These are phyloP conservation scores for Timema cristinae DNA, from an alignment of 2,888 invertebrate genomes.

Conservation along the genomic window DNA sequence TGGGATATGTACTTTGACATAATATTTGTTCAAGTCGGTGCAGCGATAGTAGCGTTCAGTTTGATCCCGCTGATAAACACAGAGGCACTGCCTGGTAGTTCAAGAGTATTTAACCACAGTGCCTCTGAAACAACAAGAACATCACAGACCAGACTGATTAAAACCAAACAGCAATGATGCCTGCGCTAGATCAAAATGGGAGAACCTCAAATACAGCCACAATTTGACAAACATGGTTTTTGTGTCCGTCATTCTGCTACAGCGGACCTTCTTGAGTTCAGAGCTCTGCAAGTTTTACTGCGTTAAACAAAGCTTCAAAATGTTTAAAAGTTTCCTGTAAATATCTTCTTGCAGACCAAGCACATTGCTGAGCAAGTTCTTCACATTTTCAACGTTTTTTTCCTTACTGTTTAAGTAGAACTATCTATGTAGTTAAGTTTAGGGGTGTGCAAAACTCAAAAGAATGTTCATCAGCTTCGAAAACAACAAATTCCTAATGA, in stretches of 20 bases:
- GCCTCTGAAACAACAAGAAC: conserved; percentile 74
- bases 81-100: conserved; percentile 16
- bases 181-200: background rate
- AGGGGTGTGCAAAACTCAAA: too few relatives aligned
- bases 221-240: background rate
- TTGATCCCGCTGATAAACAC: background rate
- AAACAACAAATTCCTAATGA: too few relatives aligned
- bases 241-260: background rate
- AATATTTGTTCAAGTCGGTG: conserved; percentile 9
- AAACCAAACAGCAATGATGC: background rate
- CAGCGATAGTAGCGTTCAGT: conserved; percentile 18
- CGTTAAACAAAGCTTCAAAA: too few relatives aligned
- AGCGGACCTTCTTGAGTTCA: background rate
- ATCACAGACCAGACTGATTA: conserved; percentile 52
- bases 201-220: too few relatives aligned
- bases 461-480: too few relatives aligned
- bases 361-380: too few relatives aligned
- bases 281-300: too few relatives aligned
- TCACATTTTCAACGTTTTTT: too few relatives aligned
- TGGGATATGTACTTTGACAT: conserved; percentile 14
- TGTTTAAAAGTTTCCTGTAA: too few relatives aligned
- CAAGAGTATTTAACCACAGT: conserved; percentile 53
- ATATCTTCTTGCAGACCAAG: too few relatives aligned
- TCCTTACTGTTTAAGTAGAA: too few relatives aligned
- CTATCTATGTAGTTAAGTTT: too few relatives aligned